These are phyloP conservation scores for Lasiommata megera DNA, from an alignment of 2,888 invertebrate genomes.

Conservation along the genomic window DNA sequence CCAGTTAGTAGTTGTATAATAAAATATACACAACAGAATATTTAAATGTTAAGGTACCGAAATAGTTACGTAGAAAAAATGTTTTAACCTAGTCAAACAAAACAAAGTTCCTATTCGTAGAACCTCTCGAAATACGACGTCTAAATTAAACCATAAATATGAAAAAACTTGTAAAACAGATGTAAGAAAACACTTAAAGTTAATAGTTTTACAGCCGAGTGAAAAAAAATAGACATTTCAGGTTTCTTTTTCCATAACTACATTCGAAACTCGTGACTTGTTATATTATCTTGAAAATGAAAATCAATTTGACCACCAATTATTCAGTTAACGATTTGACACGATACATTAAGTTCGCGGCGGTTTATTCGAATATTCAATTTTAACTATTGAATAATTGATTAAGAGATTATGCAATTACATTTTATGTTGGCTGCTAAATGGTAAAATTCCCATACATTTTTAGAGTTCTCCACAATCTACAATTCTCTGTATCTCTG, in stretches of 20 bases:
- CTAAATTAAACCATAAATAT: too few species aligned
- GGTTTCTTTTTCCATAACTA: not conserved
- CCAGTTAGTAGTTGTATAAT: too few species aligned
- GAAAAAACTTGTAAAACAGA: too few species aligned
- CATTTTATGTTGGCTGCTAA: not conserved
- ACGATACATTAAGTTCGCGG: slow-evolving; percentile 42
- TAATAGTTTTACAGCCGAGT: not conserved
- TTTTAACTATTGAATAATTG: slow-evolving; percentile 8
- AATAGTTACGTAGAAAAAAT: too few species aligned
- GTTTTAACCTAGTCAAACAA: too few species aligned
- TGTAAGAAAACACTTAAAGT: not conserved
- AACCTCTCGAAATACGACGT: too few species aligned
- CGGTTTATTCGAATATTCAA: slow-evolving; percentile 29
- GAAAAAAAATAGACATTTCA: not conserved
- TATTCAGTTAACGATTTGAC: slow-evolving; percentile 50
- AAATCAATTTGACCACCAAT: slow-evolving; percentile 39
- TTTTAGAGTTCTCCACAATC: not conserved
- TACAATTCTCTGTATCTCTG: too few species aligned
- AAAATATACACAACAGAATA: too few species aligned
- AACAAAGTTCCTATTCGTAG: too few species aligned
- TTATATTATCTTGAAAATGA: slow-evolving; percentile 9
- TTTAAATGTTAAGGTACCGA: too few species aligned
- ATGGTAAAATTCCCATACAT: not conserved
- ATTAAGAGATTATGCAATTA: slow-evolving; percentile 27
- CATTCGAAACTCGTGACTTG: slow-evolving; percentile 15